These are phyloP conservation scores for Scelioninae gen. 1 DNA, from an alignment of 2,888 invertebrate species.

Conservation along the genomic window DNA sequence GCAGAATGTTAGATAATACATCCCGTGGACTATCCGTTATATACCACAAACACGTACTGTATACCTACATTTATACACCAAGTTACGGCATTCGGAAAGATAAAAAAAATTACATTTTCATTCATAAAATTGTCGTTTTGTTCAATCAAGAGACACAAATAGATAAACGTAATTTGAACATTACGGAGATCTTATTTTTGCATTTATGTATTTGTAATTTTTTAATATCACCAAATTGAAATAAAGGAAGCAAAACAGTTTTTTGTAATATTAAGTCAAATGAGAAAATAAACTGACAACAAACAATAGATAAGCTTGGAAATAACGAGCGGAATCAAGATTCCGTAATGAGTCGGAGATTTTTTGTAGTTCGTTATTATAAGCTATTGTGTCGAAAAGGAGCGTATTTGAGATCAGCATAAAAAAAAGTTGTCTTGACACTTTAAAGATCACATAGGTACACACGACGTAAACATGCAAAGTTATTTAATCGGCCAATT, in stretches of 20 bases:
- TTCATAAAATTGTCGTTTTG: not conserved
- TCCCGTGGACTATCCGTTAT: constrained; percentile 45
- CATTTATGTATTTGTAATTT: no score
- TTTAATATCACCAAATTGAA: no score
- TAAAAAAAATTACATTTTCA: constrained; percentile 1
- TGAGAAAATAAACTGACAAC: not conserved
- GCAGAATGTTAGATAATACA: constrained; percentile 65
- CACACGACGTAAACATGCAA: constrained; percentile 8
- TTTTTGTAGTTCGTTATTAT: constrained; percentile 1
- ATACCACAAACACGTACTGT: constrained; percentile 40
- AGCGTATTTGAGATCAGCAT: not conserved
- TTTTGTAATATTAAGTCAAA: no score
- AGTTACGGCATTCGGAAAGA: constrained; percentile 1
- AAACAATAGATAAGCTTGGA: not conserved
- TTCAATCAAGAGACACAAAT: not conserved
- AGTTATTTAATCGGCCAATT: constrained; percentile 38
- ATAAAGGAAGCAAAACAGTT: no score
- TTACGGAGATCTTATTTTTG: no score
- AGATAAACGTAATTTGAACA: no score
- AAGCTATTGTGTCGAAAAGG: not conserved
- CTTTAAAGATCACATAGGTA: constrained; percentile 22
- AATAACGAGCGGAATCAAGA: constrained; percentile 12
- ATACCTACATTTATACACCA: constrained; percentile 10
- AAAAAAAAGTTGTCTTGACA: constrained; percentile 8
- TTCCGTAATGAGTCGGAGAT: constrained; percentile 8